Evolutionary conservation across 2,113 vertebrate genomes (phyloP), one percentile per base, ranked within the genome.

Genomic region (Pterocles burchelli): DNA sequence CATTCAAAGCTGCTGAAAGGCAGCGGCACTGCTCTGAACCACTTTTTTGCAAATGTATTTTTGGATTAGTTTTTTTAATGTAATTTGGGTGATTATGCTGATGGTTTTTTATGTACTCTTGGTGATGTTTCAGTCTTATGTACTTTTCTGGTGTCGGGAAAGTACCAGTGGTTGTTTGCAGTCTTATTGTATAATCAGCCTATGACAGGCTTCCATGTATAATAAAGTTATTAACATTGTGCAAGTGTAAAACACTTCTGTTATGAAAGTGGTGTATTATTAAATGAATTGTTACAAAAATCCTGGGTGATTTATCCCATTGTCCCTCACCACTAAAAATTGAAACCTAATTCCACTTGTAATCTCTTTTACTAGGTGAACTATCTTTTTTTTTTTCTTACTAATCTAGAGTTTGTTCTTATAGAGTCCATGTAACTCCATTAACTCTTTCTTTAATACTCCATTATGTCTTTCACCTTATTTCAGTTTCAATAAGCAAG

Each of bases 201-300:
- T 97, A 96, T 97, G 97, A 70, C 97, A 98, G 97, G 98, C 97
- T 97, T 97, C 97, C 98, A 95, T 98, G 98, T 98, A 97, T 98
- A 98, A 98, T 98, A 98, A 98, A 98, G 97, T 98, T 96, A 98
- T 98, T 98, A 98, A 98, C 98, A 98, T 98, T 98, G 98, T 98
- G 98, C 97, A 97, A 98, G 98, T 98, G 98, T 98, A 97, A 98
- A 98, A 98, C 98, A 98, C 98, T 98, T 98, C 98, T 97, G 97
- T 98, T 98, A 98, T 93, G 97, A 98, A 98, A 98, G 97, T 98
- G 97, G 97, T 98, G 97, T 98, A 96, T 97, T 97, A 97, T 97
- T 98, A 95, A 96, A 97, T 74, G 90, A 98, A 96, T 97, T 96
- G 97, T 98, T 97, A 97, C 97, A 98, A 96, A 98, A 98, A 94